These are phyloP conservation scores for Lampris incognitus DNA, from an alignment of 2,113 vertebrate species.

Conservation along the genomic window DNA sequence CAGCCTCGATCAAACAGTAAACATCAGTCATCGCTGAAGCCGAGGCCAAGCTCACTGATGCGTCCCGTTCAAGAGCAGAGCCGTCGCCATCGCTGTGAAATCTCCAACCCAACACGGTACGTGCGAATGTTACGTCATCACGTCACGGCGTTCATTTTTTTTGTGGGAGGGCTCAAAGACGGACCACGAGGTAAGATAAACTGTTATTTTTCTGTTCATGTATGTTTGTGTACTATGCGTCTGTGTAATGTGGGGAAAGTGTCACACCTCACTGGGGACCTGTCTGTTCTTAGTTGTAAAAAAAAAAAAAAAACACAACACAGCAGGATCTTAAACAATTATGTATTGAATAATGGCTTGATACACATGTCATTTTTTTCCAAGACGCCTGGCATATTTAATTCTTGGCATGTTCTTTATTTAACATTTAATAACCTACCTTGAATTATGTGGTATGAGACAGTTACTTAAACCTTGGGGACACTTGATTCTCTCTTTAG, in stretches of 20 bases:
- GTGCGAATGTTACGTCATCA: constrained; percentile 62
- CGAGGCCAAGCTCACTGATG: constrained; percentile 67
- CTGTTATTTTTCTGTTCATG: background rate
- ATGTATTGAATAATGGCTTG: constrained; percentile 84
- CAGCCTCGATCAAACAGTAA: constrained; percentile 35
- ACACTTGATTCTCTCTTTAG: constrained; percentile 56
- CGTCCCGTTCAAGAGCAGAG: constrained; percentile 70
- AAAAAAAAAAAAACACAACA: constrained; percentile 76
- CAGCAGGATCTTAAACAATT: constrained; percentile 78
- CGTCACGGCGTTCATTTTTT: constrained; percentile 41
- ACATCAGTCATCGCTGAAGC: constrained; percentile 68
- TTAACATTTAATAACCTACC: constrained; percentile 67
- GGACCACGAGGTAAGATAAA: constrained; percentile 70
- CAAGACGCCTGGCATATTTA: constrained; percentile 75
- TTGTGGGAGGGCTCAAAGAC: constrained; percentile 40
- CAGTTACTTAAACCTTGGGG: constrained; percentile 56
- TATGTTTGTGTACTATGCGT: background rate
- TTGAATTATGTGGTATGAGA: constrained; percentile 64
- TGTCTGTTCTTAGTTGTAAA: background rate
- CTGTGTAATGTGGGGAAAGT: background rate
- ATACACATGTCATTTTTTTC: constrained; percentile 82
- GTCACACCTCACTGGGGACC: background rate
- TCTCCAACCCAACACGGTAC: constrained; percentile 67
- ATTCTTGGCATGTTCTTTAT: constrained; percentile 56
- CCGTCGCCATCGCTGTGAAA: constrained; percentile 78